Base-by-base conservation (phyloP, 2,113 vertebrate genomes). In the Labeo rohita region DNA sequence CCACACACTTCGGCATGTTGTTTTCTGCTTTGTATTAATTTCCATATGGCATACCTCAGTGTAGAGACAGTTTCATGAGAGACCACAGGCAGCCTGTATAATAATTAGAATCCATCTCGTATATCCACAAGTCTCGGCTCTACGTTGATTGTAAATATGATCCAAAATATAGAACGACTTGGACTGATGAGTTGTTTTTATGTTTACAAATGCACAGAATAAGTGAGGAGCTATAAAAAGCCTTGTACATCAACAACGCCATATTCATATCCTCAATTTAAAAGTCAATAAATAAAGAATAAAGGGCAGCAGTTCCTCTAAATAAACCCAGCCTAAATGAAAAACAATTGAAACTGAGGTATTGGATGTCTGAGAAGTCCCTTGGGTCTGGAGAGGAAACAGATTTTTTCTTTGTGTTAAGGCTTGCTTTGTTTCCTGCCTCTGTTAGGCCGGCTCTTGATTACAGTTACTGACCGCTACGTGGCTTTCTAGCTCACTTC, bases 391-490 rank as follows among this genome's bases (percentile, higher is more conserved):
- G 63, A 66, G 74, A 90, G 90, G 90, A 89, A 90, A 80, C 88
- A 89, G 86, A 70, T 89, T 91, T 87, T 56, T 80, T 83, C 77
- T 84, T 85, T 88, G 83, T 89, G 87, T 85, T 89, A 83, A 88
- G 75, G 81, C 49, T 68, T 84, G 79, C 85, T 90, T 88, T 83
- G 65, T 89, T 87, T 87, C 86, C 88, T 89, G 83, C 74, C 84
- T 89, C 77, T 89, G 84, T 83, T 84, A 87, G 80, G 34, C 66
- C 59, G 36, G 59, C 18, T 59, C 76, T 80, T 86, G 3, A 83
- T 84, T 82, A 77, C 72, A 82, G 85, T 81, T 52, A 63, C 88
- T 77, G 88, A 84, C 85, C 85, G 80, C 36, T 77, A 34, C 49
- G 54, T 87, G 83, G 83, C 59, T 77, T 88, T 88, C 39, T 87